These are phyloP conservation scores for Acropternis orthonyx DNA, from an alignment of 2,797 vertebrate genomes.

Conservation along the genomic window DNA sequence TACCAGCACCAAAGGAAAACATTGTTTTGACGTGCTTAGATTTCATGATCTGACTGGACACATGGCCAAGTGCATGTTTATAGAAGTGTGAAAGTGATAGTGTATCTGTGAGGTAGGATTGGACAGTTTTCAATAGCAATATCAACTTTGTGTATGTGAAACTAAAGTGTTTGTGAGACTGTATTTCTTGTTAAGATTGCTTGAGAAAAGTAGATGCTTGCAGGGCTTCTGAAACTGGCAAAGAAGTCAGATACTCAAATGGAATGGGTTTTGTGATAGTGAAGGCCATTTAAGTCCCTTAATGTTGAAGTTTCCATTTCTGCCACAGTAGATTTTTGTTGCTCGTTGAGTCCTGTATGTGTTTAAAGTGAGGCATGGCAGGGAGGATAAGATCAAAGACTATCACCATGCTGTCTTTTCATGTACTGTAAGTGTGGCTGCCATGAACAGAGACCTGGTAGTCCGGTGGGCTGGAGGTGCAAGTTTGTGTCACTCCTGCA, in stretches of 20 bases:
- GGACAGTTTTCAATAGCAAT: neutral
- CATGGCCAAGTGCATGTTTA: fast-evolving
- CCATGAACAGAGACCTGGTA: neutral
- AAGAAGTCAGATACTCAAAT: neutral
- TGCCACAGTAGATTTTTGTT: neutral
- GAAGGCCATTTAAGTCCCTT: neutral
- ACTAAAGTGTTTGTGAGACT: neutral
- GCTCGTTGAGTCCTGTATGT: neutral
- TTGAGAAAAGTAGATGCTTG: neutral
- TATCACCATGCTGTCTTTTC: neutral
- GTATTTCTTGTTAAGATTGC: neutral
- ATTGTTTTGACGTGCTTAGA: neutral
- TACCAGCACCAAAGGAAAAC: neutral
- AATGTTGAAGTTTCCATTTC: neutral
- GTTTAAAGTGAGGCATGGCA: neutral
- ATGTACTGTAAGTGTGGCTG: neutral
- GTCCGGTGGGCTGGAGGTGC: neutral
- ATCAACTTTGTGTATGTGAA: neutral
- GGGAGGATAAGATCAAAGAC: neutral
- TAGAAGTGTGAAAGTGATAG: neutral
- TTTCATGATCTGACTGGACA: neutral
- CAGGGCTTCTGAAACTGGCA: neutral
- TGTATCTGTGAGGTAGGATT: neutral
- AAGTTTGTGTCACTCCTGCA: neutral
- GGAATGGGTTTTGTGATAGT: neutral